Evolutionary conservation across 1,140 invertebrate genomes (phyloP), one percentile per base, ranked within the genome.

Genomic region (Ceratina australensis): DNA sequence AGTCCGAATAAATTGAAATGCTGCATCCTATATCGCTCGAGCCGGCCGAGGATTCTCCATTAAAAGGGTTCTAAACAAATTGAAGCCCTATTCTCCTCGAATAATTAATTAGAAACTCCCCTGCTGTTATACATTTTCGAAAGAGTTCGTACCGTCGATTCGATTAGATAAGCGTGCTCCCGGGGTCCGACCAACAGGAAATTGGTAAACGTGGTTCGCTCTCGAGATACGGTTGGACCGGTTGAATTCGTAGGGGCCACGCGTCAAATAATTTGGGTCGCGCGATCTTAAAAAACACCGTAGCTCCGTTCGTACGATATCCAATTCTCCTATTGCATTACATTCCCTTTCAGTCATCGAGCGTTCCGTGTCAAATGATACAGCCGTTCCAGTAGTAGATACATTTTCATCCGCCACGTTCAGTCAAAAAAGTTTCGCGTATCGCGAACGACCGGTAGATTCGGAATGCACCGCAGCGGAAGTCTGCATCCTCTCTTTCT

Each of bases 201-300:
- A 33, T 33, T 33, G 28, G 28, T 42, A 42, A 42, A 42, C 33
- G 33, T 42, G 68, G 54, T 33, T 57, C 49, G 24, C 78, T 83
- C 59, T 65, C 42, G 50, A 68, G 49, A 72, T 72, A 63, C 68
- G 26, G 28, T 16, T 47, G 18, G 26, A 59, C 15, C 50, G 24
- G 20, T 16, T 18, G 68, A 79, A 79, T 76, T 59, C 64, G 28
- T 10, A 50, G 75, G 54, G 82, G 76, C 75, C 80, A 64, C 71
- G 57, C 74, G 72, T 72, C 56, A 61, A 82, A 42, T 83, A 82
- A 83, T 83, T 66, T 79, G 63, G 82, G 80, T 83, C 82, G 68
- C 79, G 76, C 76, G 72, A 74, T 83, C n/a, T n/a, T n/a, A n/a
- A n/a, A n/a, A n/a, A n/a, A n/a, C n/a, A n/a, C n/a, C n/a, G n/a